Percentiles rank a stretch among this genome's conserved stretches.
Conservation (phyloP, 2,113 vertebrate genomes). For the Xiphias gladius region DNA sequence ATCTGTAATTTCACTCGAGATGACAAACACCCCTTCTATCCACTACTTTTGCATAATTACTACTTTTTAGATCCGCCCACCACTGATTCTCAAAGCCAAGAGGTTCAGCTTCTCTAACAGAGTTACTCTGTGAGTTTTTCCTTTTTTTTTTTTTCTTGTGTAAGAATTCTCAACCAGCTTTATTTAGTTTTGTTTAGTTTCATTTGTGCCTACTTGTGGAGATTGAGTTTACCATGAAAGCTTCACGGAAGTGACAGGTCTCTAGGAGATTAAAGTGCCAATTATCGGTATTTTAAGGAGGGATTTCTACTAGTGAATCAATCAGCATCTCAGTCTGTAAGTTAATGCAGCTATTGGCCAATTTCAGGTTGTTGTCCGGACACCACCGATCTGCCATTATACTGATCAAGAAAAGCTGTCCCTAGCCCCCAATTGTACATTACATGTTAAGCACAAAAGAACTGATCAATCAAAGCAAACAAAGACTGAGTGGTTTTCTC, state of each 20-base stretch:
- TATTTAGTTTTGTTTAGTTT: background rate
- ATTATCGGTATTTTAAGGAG: slow-evolving; percentile 36
- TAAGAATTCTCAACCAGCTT: background rate
- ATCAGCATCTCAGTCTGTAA: slow-evolving; percentile 13
- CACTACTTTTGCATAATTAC: slow-evolving; percentile 6
- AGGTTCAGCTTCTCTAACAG: background rate
- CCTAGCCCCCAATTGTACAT: slow-evolving; percentile 5
- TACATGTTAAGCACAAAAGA: background rate
- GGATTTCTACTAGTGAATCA: slow-evolving; percentile 1
- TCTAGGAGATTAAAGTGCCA: slow-evolving; percentile 6
- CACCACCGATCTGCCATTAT: background rate
- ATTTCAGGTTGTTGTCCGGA: background rate
- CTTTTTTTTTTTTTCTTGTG: background rate
- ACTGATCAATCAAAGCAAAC: slow-evolving; percentile 8
- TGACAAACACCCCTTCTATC: background rate
- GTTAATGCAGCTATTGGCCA: slow-evolving; percentile 9
- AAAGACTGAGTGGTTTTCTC: background rate
- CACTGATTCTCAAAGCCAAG: slow-evolving; percentile 1
- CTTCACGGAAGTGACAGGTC: background rate
- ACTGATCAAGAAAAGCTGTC: slow-evolving; percentile 9
- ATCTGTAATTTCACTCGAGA: slow-evolving; percentile 15
- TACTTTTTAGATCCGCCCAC: slow-evolving; percentile 11
- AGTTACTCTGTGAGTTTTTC: background rate
- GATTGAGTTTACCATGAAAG: background rate
- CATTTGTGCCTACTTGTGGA: background rate